phyloP scores from a whole-genome alignment of 2,797 vertebrate species.

The Pseudochaenichthys georgianus region DNA sequence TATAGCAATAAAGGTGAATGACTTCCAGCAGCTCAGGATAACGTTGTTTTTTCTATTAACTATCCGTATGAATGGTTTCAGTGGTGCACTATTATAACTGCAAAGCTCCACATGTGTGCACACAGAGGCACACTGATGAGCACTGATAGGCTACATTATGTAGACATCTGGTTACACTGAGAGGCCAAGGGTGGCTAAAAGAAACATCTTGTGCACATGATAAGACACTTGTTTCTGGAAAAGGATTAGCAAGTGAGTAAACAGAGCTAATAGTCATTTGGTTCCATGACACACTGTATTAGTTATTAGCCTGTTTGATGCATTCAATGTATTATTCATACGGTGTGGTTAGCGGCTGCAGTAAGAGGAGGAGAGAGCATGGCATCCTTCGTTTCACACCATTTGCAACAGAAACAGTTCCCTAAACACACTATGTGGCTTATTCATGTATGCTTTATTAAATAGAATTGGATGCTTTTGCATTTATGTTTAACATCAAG shows the following conservation, averaged over 20 bases:
- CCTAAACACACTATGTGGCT: neutral
- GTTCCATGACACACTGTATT: conserved; percentile 55
- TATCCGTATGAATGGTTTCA: conserved; percentile 24
- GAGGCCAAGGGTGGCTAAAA: conserved; percentile 36
- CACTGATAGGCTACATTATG: neutral
- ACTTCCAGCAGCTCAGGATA: conserved; percentile 21
- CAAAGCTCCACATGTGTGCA: conserved; percentile 1
- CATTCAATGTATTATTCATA: conserved; percentile 64
- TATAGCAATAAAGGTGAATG: conserved; percentile 6
- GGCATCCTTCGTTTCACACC: conserved; percentile 21
- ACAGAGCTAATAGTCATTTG: conserved; percentile 56
- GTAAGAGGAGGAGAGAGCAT: conserved; percentile 32
- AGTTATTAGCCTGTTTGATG: conserved; percentile 49
- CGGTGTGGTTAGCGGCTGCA: conserved; percentile 18
- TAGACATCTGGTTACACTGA: conserved; percentile 27
- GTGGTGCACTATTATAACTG: conserved; percentile 14
- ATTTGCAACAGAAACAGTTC: conserved; percentile 1
- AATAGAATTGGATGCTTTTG: conserved; percentile 2
- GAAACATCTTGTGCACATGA: conserved; percentile 39
- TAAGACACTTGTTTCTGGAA: conserved; percentile 45
- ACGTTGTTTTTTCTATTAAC: conserved; percentile 10
- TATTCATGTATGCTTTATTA: neutral
- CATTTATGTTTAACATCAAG: conserved; percentile 3
- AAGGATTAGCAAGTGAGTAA: conserved; percentile 53
- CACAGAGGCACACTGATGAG: conserved; percentile 11